Percentiles rank a stretch among this genome's conserved stretches.
These are phyloP conservation scores for Punctoribates punctum DNA, from an alignment of 2,888 invertebrate species.

Conservation along the genomic window DNA sequence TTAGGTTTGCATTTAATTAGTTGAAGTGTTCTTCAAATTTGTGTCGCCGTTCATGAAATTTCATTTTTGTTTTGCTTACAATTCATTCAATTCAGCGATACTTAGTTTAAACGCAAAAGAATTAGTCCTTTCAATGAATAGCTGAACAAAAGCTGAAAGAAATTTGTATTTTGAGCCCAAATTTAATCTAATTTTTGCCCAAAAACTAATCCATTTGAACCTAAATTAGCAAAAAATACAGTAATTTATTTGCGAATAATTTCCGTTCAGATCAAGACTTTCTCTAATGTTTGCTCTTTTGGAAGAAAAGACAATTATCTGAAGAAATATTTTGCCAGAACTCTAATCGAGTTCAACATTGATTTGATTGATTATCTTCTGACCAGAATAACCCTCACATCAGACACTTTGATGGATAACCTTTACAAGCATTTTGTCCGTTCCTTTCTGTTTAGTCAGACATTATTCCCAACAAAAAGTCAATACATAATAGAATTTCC, in stretches of 20 bases:
- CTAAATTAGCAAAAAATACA: background rate
- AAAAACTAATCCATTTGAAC: background rate
- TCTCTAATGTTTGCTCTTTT: background rate
- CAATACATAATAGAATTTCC: background rate
- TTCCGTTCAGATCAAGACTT: background rate
- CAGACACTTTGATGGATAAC: constrained; percentile 5
- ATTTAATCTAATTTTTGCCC: no score
- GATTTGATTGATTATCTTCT: constrained; percentile 14
- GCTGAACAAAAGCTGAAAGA: no score
- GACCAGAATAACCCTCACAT: constrained; percentile 13
- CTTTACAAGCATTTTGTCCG: background rate
- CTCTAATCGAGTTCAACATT: background rate
- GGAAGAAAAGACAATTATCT: background rate
- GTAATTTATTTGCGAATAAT: background rate
- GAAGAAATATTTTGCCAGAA: background rate
- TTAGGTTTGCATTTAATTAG: no score
- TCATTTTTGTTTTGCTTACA: no score
- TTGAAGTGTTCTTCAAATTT: no score
- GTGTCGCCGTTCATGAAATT: no score
- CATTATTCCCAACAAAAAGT: no score
- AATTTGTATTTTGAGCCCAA: no score
- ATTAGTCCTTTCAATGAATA: no score
- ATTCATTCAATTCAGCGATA: no score
- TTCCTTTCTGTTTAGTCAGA: background rate
- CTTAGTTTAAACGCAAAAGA: no score